phyloP scores from a whole-genome alignment of 2,797 vertebrate genomes.

The Protosalanx chinensis region DNA sequence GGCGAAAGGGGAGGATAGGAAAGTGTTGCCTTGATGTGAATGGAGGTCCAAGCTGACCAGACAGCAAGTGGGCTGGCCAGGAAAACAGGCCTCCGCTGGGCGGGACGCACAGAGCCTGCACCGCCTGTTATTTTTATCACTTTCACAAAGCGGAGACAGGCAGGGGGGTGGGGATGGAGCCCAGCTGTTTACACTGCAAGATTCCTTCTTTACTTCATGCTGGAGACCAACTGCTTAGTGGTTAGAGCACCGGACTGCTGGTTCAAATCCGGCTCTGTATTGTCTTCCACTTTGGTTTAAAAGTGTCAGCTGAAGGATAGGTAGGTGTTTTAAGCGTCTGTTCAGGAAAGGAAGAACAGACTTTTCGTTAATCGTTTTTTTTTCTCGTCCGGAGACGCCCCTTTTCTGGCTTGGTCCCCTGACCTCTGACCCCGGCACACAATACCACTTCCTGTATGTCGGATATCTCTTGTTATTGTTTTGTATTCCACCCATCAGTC shows the following conservation, averaged over 20 bases:
- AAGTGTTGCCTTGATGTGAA: slow-evolving; percentile 75
- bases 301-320: too few relatives aligned
- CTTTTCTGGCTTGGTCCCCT: slow-evolving; percentile 61
- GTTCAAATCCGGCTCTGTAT: too few relatives aligned
- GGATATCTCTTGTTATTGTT: slow-evolving; percentile 56
- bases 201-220: slow-evolving; percentile 42
- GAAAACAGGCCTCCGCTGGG: slow-evolving; percentile 69
- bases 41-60: slow-evolving; percentile 54
- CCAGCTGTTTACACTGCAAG: slow-evolving; percentile 70
- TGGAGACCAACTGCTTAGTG: neutral
- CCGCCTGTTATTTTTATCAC: slow-evolving; percentile 73
- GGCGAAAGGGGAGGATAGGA: slow-evolving; percentile 71
- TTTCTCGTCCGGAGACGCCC: slow-evolving; percentile 58
- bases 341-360: slow-evolving; percentile 71
- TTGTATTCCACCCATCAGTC: slow-evolving; percentile 62
- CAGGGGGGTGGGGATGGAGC: slow-evolving; percentile 37
- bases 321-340: slow-evolving; percentile 50
- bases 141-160: slow-evolving; percentile 56
- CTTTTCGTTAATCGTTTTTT: slow-evolving; percentile 68
- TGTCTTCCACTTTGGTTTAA: too few relatives aligned
- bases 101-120: slow-evolving; percentile 53
- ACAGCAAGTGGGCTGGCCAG: slow-evolving; percentile 61
- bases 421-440: slow-evolving; percentile 59
- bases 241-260: slow-evolving; percentile 3
- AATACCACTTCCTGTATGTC: slow-evolving; percentile 63